A percentile compares a stretch with the other conserved stretches of the same genome.
These are phyloP conservation scores for Lapara coniferarum DNA, from an alignment of 2,888 invertebrate genomes.

Conservation along the genomic window DNA sequence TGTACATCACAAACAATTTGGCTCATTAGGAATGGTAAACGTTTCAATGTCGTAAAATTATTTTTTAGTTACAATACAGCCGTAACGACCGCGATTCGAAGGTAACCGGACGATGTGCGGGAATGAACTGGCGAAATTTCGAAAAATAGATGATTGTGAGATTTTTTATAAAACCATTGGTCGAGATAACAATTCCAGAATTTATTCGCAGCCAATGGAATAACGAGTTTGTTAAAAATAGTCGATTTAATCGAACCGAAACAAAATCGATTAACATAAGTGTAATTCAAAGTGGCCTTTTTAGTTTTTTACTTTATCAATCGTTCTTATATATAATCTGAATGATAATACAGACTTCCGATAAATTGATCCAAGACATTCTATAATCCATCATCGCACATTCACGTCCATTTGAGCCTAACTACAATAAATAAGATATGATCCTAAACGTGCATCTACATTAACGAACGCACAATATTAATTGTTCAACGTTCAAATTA, in stretches of 20 bases:
- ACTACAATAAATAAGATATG: conserved; percentile 20
- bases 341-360: neutral
- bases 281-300: too few relatives aligned
- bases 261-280: too few relatives aligned
- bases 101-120: conserved; percentile 15
- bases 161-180: too few relatives aligned
- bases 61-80: conserved; percentile 32
- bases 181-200: too few relatives aligned
- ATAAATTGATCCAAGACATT: neutral
- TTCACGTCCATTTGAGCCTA: conserved; percentile 8
- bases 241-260: too few relatives aligned
- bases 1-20: conserved; percentile 56
- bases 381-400: neutral
- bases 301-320: too few relatives aligned
- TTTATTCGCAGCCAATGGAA: neutral
- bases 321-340: too few relatives aligned
- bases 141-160: too few relatives aligned
- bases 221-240: neutral
- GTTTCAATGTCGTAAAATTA: neutral
- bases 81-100: conserved; percentile 36
- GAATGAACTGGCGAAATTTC: neutral
- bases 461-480: too few relatives aligned
- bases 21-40: conserved; percentile 59
- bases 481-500: too few relatives aligned
- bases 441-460: neutral